Percentiles rank a stretch among this genome's conserved stretches.
phyloP scores from a whole-genome alignment of 92 coral and sea anemone species.

The Zoanthus gigantus region DNA sequence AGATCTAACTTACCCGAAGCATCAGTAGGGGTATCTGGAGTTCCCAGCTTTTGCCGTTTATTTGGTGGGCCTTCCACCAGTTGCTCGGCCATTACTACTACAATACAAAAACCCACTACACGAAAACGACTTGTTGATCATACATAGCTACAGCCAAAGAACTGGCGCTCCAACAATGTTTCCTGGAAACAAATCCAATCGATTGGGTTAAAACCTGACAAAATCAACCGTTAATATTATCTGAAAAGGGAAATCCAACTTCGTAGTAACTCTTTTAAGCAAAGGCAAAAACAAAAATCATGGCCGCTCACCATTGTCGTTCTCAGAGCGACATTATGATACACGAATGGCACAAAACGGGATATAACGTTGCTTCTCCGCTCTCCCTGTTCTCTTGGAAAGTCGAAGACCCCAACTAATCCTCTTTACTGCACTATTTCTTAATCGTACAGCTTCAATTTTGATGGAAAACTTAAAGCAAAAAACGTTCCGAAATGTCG shows the following conservation, averaged over 20 bases:
- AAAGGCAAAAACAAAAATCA: constrained; percentile 99
- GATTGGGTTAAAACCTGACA: constrained; percentile 71
- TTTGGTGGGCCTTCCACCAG: constrained; percentile 99
- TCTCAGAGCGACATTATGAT: constrained; percentile 96
- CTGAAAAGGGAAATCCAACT: constrained; percentile 68
- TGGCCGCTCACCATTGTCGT: constrained; percentile 99
- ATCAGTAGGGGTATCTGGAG: constrained; percentile 99
- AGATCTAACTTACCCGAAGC: constrained; percentile 89
- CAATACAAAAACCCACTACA: constrained; percentile 99
- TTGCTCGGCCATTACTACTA: constrained; percentile 99
- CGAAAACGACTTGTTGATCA: constrained; percentile 99
- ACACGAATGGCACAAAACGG: constrained; percentile 96
- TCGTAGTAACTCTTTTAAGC: constrained; percentile 89
- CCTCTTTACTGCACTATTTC: constrained; percentile 63
- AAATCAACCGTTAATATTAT: constrained; percentile 58
- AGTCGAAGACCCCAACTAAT: constrained; percentile 64
- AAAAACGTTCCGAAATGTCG: constrained; percentile 97
- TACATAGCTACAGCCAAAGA: constrained; percentile 95
- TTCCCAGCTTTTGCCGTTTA: constrained; percentile 96
- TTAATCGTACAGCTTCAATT: constrained; percentile 80
- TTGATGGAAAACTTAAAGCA: constrained; percentile 87
- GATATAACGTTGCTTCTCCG: constrained; percentile 73
- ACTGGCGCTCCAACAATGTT: constrained; percentile 81
- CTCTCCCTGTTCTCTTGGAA: constrained; percentile 79
- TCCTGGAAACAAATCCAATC: constrained; percentile 92